Percentiles rank a stretch among this genome's conserved stretches.
Evolutionary conservation across 2,888 invertebrate species (phyloP).

Genomic region (Meloe dianella): DNA sequence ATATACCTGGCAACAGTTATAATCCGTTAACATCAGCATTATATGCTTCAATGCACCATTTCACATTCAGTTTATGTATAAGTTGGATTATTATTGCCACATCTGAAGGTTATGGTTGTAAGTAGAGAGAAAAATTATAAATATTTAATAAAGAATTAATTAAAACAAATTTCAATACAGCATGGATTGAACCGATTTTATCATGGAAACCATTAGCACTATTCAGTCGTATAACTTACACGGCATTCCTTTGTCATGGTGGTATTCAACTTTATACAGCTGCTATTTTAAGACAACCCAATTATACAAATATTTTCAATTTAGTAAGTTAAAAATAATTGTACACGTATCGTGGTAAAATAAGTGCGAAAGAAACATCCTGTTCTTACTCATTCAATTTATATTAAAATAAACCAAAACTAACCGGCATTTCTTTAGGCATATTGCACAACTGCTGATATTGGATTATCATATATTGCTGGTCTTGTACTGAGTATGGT

Average conservation of each 20-base stretch:
- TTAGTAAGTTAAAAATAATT: slow-evolving; percentile 37
- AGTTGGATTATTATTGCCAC: slow-evolving; percentile 52
- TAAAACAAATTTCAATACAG: slow-evolving; percentile 32
- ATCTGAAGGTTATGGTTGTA: slow-evolving; percentile 53
- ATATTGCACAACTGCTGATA: slow-evolving; percentile 45
- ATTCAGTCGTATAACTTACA: slow-evolving; percentile 48
- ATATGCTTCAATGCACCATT: slow-evolving; percentile 51
- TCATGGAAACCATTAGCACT: slow-evolving; percentile 47
- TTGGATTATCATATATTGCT: slow-evolving; percentile 44
- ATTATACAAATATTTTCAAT: slow-evolving; percentile 44
- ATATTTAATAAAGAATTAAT: not conserved
- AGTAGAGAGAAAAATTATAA: slow-evolving; percentile 15
- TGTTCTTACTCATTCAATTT: no score
- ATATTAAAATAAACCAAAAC: no score
- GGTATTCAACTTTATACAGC: slow-evolving; percentile 47
- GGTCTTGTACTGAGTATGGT: slow-evolving; percentile 47
- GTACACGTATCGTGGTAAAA: not conserved
- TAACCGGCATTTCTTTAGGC: slow-evolving; percentile 30
- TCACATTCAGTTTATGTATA: slow-evolving; percentile 50
- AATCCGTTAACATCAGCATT: slow-evolving; percentile 45
- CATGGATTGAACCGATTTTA: slow-evolving; percentile 46
- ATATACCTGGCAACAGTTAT: slow-evolving; percentile 43
- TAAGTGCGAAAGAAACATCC: no score
- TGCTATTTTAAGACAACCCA: slow-evolving; percentile 43
- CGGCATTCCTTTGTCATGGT: slow-evolving; percentile 50